Conservation (phyloP, 2,888 invertebrate species). For the Stenchaetothrips biformis region DNA sequence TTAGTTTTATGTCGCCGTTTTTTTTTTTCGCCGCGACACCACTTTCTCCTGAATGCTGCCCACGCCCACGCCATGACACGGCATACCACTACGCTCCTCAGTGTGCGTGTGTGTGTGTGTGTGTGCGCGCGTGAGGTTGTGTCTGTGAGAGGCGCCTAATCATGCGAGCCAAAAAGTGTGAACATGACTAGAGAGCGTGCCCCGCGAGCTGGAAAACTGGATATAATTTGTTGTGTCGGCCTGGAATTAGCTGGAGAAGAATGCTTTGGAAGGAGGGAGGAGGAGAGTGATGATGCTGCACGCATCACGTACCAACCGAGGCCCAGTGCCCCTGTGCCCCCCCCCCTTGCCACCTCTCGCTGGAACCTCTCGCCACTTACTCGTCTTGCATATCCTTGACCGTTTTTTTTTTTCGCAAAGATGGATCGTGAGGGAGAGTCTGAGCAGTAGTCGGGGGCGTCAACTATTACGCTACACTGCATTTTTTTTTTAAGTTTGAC, state of each 20-base stretch:
- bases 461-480: too few species aligned
- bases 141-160: neutral
- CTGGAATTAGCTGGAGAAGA: too few species aligned
- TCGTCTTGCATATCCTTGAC: neutral
- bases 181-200: too few species aligned
- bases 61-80: neutral
- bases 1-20: neutral
- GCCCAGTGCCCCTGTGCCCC: neutral
- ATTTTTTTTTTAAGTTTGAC: too few species aligned
- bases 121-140: neutral
- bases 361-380: neutral
- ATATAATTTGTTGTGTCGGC: too few species aligned
- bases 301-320: neutral
- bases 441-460: too few species aligned
- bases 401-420: constrained; percentile 9
- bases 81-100: neutral
- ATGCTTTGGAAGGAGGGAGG: neutral
- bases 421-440: neutral
- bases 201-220: too few species aligned
- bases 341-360: neutral
- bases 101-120: neutral
- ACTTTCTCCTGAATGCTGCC: neutral
- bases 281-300: neutral
- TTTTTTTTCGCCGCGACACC: neutral
- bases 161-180: neutral